These are phyloP conservation scores for Zoroaster sp. DNA, from an alignment of 53 echinoderm and acorn worm genomes.

Conservation along the genomic window DNA sequence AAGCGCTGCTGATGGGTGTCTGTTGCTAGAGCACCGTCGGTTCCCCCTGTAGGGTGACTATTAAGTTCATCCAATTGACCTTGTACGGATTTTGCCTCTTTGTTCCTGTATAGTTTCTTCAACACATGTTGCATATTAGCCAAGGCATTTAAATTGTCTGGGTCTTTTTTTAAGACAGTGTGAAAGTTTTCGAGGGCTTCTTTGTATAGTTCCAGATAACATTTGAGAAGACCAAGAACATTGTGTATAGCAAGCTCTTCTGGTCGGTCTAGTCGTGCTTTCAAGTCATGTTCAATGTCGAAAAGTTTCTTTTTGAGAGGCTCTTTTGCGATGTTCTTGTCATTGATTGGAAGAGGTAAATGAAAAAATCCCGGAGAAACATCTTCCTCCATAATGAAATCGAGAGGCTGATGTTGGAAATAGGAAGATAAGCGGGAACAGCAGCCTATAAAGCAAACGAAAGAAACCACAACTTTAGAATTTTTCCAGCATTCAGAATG, in stretches of 20 bases:
- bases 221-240: not conserved
- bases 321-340: not conserved
- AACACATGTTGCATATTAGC: constrained; percentile 21
- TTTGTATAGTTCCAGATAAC: not conserved
- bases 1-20: not conserved
- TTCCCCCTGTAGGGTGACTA: not conserved
- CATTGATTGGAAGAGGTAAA: not conserved
- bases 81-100: not conserved
- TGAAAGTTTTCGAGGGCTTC: constrained; percentile 8
- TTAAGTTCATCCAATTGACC: not conserved
- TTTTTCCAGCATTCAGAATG: too few relatives aligned
- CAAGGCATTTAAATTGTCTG: constrained; percentile 35
- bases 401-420: not conserved
- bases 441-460: not conserved
- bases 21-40: not conserved
- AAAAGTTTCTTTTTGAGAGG: not conserved
- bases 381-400: not conserved
- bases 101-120: not conserved
- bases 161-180: not conserved
- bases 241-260: constrained; percentile 35
- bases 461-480: too few relatives aligned
- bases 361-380: constrained; percentile 21
- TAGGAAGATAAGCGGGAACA: too few relatives aligned
- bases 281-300: constrained; percentile 7
- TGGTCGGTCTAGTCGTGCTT: not conserved